Evolutionary conservation across 2,888 invertebrate genomes (phyloP).

Genomic region (Dasysyrphus tricinctus): DNA sequence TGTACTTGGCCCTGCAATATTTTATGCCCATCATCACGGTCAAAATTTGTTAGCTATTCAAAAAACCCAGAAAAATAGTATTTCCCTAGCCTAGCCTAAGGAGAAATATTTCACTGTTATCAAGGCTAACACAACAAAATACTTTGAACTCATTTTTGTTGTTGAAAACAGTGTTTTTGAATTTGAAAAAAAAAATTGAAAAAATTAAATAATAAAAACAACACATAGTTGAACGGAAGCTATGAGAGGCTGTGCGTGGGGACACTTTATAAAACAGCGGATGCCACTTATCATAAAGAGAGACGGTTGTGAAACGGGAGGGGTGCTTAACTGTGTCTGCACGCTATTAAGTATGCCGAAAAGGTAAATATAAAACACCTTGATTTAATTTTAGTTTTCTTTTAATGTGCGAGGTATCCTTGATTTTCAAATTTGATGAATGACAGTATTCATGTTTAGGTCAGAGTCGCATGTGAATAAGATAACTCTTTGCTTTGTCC

Average conservation of each 20-base stretch:
- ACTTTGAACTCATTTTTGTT: conserved; percentile 41
- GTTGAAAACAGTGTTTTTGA: conserved; percentile 56
- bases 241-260: conserved; percentile 40
- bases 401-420: conserved; percentile 59
- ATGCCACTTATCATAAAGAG: conserved; percentile 11
- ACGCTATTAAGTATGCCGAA: conserved; percentile 18
- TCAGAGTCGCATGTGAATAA: conserved; percentile 45
- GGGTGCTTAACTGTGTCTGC: conserved; percentile 49
- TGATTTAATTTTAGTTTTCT: conserved; percentile 72
- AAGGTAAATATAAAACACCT: conserved; percentile 72
- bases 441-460: conserved; percentile 58
- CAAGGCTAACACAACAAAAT: conserved; percentile 40
- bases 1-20: conserved; percentile 44
- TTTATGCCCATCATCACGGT: background rate
- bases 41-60: background rate
- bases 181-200: conserved; percentile 12
- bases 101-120: background rate
- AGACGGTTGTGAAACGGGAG: conserved; percentile 26
- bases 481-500: conserved; percentile 49
- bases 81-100: background rate
- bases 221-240: conserved; percentile 24
- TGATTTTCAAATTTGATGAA: conserved; percentile 64
- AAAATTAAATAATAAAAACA: conserved; percentile 28
- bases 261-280: conserved; percentile 33
- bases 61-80: background rate